Percentiles rank a stretch among this genome's conserved stretches.
Evolutionary conservation across 2,888 invertebrate species (phyloP).

Genomic region (Pristionchus fissidentatus): DNA sequence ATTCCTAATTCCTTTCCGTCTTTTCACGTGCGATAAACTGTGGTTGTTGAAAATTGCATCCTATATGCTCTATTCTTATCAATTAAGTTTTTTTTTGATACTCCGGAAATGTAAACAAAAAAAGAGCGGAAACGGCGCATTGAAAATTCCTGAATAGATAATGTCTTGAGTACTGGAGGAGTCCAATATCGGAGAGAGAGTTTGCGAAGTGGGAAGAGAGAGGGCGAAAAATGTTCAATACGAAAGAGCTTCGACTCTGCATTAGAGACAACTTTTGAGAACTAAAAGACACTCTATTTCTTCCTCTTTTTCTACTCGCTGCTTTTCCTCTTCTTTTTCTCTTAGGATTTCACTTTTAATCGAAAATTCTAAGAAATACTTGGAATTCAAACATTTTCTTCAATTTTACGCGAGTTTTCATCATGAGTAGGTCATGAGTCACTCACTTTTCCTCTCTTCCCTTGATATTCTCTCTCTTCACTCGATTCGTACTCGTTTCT

Average conservation of each 20-base stretch:
- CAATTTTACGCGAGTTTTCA: neutral
- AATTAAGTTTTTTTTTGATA: too few relatives aligned
- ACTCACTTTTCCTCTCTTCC: neutral
- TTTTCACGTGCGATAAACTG: constrained; percentile 21
- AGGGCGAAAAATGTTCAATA: constrained; percentile 30
- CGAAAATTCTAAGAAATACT: too few relatives aligned
- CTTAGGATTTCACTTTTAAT: neutral
- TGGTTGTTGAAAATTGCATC: too few relatives aligned
- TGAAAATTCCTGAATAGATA: neutral
- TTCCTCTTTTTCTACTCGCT: neutral
- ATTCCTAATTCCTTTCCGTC: neutral
- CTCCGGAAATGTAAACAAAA: too few relatives aligned
- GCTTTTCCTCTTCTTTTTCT: neutral
- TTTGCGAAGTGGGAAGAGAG: neutral
- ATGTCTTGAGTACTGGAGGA: neutral
- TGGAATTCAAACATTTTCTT: too few relatives aligned
- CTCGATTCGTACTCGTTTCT: constrained; percentile 36
- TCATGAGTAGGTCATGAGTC: constrained; percentile 14
- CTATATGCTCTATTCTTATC: too few relatives aligned
- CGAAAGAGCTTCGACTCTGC: neutral
- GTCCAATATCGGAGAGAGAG: neutral
- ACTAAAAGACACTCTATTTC: too few relatives aligned
- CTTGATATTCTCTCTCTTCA: neutral
- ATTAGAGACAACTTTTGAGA: neutral
- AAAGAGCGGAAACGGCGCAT: neutral